A percentile compares a stretch with the other conserved stretches of the same genome.
phyloP scores from a whole-genome alignment of 2,113 vertebrate species.

The Calonectris borealis region DNA sequence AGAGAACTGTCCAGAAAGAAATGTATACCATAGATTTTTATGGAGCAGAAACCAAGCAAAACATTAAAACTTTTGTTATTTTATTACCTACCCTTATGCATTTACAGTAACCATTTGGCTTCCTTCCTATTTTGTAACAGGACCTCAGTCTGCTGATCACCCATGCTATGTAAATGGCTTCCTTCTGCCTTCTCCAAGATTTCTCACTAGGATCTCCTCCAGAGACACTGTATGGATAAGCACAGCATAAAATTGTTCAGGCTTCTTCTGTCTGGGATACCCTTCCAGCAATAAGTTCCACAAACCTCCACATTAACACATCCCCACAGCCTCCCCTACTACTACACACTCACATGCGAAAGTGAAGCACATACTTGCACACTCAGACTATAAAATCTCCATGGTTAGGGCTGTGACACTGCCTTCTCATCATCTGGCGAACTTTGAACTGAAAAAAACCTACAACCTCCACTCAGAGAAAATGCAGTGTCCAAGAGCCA shows the following conservation, averaged over 20 bases:
- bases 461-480: neutral
- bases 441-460: neutral
- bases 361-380: accelerated
- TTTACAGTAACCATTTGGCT: neutral
- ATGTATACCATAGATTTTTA: neutral
- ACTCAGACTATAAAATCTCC: neutral
- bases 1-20: neutral
- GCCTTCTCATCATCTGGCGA: neutral
- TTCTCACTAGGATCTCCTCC: neutral
- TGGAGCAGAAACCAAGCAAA: neutral
- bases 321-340: neutral
- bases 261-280: neutral
- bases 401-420: neutral
- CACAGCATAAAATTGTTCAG: neutral
- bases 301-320: neutral
- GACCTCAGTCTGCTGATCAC: neutral
- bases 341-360: neutral
- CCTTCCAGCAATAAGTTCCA: neutral
- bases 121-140: neutral
- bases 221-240: neutral
- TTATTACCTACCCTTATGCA: neutral
- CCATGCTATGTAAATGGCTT: neutral
- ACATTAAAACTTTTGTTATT: neutral
- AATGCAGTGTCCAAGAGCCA: neutral
- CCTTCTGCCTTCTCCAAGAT: neutral